Evolutionary conservation across 2,888 invertebrate genomes (phyloP).

Genomic region (Trissoscelio sp.): DNA sequence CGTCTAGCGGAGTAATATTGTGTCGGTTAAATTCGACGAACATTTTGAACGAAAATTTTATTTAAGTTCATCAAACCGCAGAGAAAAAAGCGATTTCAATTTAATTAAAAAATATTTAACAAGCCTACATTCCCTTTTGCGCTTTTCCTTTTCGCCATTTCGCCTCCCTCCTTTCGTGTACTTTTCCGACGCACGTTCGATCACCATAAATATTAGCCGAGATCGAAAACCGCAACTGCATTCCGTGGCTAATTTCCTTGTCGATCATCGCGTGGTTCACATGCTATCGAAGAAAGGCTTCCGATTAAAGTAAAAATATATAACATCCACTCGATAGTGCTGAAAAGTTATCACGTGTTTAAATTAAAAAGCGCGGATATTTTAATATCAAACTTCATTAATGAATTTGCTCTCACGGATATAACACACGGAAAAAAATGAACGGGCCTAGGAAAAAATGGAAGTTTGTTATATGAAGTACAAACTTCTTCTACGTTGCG

Average conservation of each 20-base stretch:
- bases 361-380: conserved; percentile 72
- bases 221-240: conserved; percentile 70
- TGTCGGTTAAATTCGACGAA: too few species aligned
- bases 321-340: conserved; percentile 36
- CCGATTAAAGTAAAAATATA: conserved; percentile 49
- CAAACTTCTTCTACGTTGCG: conserved; percentile 31
- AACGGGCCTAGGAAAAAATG: not conserved
- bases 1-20: not conserved
- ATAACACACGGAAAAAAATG: conserved; percentile 20
- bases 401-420: conserved; percentile 50
- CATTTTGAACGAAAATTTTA: too few species aligned
- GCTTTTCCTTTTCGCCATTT: conserved; percentile 14
- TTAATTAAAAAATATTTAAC: conserved; percentile 80
- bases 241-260: conserved; percentile 81
- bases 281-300: conserved; percentile 57
- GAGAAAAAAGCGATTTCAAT: conserved; percentile 72
- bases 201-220: conserved; percentile 75
- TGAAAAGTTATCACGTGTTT: conserved; percentile 60
- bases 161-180: conserved; percentile 1
- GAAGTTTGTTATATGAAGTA: conserved; percentile 22
- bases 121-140: conserved; percentile 59
- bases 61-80: conserved; percentile 25
- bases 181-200: conserved; percentile 42
- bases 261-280: conserved; percentile 64
- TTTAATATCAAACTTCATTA: conserved; percentile 66